These are phyloP conservation scores for Capitulum mitella DNA, from an alignment of 2,888 invertebrate species.

Conservation along the genomic window DNA sequence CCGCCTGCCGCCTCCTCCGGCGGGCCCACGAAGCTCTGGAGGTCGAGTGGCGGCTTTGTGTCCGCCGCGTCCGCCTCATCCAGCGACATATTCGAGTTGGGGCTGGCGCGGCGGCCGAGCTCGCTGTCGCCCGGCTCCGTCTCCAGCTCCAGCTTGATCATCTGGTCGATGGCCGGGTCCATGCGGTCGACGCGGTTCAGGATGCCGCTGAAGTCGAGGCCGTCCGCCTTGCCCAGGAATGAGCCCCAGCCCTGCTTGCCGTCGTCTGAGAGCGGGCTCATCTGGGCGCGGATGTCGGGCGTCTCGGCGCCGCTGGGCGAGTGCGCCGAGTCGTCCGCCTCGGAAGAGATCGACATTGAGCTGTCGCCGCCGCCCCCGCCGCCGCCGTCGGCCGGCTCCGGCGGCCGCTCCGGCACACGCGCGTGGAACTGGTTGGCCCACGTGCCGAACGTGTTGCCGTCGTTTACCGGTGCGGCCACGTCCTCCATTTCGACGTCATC, in stretches of 20 bases:
- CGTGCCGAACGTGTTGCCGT: slow-evolving; percentile 19
- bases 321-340: no score
- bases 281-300: slow-evolving; percentile 22
- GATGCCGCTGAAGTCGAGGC: slow-evolving; percentile 9
- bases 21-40: slow-evolving; percentile 1
- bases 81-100: background rate
- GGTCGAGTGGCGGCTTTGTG: background rate
- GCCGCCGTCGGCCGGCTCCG: background rate
- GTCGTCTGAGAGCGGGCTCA: slow-evolving; percentile 25
- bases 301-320: background rate
- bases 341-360: slow-evolving; percentile 22
- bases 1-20: background rate
- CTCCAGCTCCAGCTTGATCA: slow-evolving; percentile 20
- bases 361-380: slow-evolving; percentile 9
- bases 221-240: background rate
- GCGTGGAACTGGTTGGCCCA: slow-evolving; percentile 25
- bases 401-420: background rate
- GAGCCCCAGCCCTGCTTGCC: slow-evolving; percentile 22
- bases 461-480: background rate
- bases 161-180: slow-evolving; percentile 21
- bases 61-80: background rate
- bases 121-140: background rate
- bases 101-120: background rate
- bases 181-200: slow-evolving; percentile 12
- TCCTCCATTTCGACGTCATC: slow-evolving; percentile 18